Percentiles rank a stretch among this genome's conserved stretches.
phyloP scores from a whole-genome alignment of 2,113 vertebrate genomes.

The Pituophis catenifer region DNA sequence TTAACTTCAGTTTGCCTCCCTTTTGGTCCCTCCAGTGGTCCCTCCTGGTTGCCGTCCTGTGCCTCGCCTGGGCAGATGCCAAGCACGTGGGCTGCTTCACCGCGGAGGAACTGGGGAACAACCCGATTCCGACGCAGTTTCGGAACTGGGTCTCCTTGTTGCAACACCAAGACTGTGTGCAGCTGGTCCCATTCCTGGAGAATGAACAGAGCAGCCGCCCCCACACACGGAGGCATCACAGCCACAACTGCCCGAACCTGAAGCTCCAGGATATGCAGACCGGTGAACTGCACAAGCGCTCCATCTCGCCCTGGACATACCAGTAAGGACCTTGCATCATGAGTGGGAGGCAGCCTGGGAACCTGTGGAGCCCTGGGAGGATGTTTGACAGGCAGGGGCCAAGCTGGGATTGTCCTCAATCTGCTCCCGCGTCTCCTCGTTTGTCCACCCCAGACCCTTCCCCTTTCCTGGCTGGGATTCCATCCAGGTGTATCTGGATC shows the following conservation, averaged over 20 bases:
- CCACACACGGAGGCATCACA: accelerated
- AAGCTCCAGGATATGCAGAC: neutral
- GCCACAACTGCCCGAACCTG: slow-evolving; percentile 54
- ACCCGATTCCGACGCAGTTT: slow-evolving; percentile 6
- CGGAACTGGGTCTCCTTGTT: slow-evolving; percentile 48
- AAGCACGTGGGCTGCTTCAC: slow-evolving; percentile 45
- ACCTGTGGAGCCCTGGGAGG: too few relatives aligned
- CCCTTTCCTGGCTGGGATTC: neutral
- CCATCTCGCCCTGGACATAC: slow-evolving; percentile 85
- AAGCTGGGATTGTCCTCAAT: neutral
- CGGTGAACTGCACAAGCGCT: slow-evolving; percentile 59
- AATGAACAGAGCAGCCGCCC: neutral
- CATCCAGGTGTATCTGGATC: neutral
- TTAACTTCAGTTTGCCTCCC: neutral
- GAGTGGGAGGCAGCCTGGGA: neutral
- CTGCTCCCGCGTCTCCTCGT: neutral
- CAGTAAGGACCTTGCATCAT: slow-evolving; percentile 50
- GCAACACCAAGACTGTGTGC: slow-evolving; percentile 49
- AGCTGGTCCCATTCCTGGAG: slow-evolving; percentile 62
- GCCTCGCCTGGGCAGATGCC: neutral
- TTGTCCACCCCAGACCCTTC: neutral
- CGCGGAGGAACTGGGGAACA: slow-evolving; percentile 29
- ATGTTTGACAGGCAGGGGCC: neutral
- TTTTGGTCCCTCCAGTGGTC: accelerated
- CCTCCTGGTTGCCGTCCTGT: neutral